Evolutionary conservation across 2,797 vertebrate genomes (phyloP).

Genomic region (Danionella dracula): DNA sequence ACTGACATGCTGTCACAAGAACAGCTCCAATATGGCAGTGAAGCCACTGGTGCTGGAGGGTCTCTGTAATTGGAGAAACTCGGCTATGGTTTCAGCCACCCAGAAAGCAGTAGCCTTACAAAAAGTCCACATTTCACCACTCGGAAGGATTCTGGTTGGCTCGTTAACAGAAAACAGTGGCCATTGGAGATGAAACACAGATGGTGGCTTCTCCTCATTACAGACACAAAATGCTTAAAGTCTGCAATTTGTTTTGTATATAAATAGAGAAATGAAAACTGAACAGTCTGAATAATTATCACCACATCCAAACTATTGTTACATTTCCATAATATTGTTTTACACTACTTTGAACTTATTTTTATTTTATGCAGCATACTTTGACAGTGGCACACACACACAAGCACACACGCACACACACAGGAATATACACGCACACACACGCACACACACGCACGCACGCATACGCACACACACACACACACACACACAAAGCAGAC

Average conservation of each 20-base stretch:
- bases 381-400: too few species aligned
- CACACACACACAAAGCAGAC: too few species aligned
- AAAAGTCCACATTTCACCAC: conserved; percentile 39
- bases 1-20: conserved; percentile 66
- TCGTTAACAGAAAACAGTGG: conserved; percentile 46
- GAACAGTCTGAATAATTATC: too few species aligned
- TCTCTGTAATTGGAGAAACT: conserved; percentile 67
- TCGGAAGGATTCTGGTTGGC: conserved; percentile 41
- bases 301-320: too few species aligned
- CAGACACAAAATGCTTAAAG: conserved; percentile 26
- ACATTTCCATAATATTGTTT: too few species aligned
- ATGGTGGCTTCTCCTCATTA: conserved; percentile 37
- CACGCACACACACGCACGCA: too few species aligned
- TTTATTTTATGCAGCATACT: too few species aligned
- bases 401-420: too few species aligned
- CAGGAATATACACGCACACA: too few species aligned
- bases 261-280: conserved; percentile 41
- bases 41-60: conserved; percentile 53
- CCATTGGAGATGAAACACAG: conserved; percentile 25
- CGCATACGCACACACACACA: too few species aligned
- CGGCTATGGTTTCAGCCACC: conserved; percentile 30
- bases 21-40: conserved; percentile 38
- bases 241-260: conserved; percentile 18
- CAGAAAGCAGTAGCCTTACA: conserved; percentile 38
- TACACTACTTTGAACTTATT: too few species aligned